Percentiles rank a stretch among this genome's conserved stretches.
Conservation (phyloP, 2,888 invertebrate species). For the Chrysomela aeneicollis region DNA sequence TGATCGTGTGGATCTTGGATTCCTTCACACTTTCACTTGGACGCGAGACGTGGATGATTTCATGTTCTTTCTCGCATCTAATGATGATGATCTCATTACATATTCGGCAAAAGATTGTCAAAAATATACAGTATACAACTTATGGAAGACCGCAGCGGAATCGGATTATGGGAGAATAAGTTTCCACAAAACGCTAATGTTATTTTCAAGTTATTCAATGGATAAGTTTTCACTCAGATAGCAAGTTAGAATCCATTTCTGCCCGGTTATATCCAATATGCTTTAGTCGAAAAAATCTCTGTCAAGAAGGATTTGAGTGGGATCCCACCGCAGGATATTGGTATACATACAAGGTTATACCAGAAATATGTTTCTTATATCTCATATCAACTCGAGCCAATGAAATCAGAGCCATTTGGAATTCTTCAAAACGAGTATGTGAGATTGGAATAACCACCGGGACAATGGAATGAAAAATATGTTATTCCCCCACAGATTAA, state of each 20-base stretch:
- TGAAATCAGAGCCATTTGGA: background rate
- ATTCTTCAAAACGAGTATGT: background rate
- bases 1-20: too few relatives aligned
- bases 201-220: constrained; percentile 5
- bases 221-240: background rate
- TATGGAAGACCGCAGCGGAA: background rate
- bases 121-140: background rate
- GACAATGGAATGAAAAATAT: constrained; percentile 1
- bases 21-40: too few relatives aligned
- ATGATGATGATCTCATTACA: background rate
- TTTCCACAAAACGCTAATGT: background rate
- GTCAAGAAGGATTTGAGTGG: background rate
- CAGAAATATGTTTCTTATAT: too few relatives aligned
- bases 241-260: background rate
- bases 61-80: background rate
- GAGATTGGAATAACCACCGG: background rate
- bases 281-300: background rate
- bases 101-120: background rate
- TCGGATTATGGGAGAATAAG: background rate
- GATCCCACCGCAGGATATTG: background rate
- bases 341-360: too few relatives aligned
- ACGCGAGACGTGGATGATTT: too few relatives aligned
- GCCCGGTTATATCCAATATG: background rate
- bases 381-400: too few relatives aligned
- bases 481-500: background rate